Evolutionary conservation across 1,140 invertebrate species (phyloP), one percentile per base, ranked within the genome.

Genomic region (Drosophila mayri): DNA sequence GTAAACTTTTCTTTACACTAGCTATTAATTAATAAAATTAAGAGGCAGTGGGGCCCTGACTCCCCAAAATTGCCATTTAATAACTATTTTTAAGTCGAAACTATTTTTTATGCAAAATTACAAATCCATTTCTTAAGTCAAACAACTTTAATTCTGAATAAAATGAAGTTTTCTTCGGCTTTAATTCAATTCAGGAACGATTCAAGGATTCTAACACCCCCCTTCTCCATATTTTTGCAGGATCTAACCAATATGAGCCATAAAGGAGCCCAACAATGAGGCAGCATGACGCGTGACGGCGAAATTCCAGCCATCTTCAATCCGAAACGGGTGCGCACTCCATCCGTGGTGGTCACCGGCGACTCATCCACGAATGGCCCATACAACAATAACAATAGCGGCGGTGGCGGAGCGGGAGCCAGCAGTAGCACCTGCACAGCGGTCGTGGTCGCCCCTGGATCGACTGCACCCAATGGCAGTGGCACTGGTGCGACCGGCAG

Each of bases 301-400:
- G 95, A 96, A 91, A 94, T 96, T 91, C 95, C 95, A 57, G 96
- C 95, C 73, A 96, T 96, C 81, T 96, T 96, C 90, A 96, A 96
- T 93, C 95, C 96, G 35, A 95, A 95, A 90, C 93, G 95, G 66
- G 95, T 95, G 61, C 94, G 95, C 57, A 94, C 95, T 25, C 95
- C 96, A 46, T 95, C 95, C 43, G 96, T 96, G 63, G 95, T 96
- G 74, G 94, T 96, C 65, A 96, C 95, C 3, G 95, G 95, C 66
- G 95, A 96, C 64, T 92, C 91, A n/a, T 79, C 93, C 38, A 68
- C 93, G 37, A 95, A 95, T 92, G 94, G 94, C 37, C 94, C 93
- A 4, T 94, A 81, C 65, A 85, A 61, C 44, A 88, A 52, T 35
- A 87, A 65, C 40, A 79, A 63, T 25, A 75, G 37, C 47, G 47